These are phyloP conservation scores for Hydrotaea cyrtoneurina DNA, from an alignment of 2,888 invertebrate species.

Conservation along the genomic window DNA sequence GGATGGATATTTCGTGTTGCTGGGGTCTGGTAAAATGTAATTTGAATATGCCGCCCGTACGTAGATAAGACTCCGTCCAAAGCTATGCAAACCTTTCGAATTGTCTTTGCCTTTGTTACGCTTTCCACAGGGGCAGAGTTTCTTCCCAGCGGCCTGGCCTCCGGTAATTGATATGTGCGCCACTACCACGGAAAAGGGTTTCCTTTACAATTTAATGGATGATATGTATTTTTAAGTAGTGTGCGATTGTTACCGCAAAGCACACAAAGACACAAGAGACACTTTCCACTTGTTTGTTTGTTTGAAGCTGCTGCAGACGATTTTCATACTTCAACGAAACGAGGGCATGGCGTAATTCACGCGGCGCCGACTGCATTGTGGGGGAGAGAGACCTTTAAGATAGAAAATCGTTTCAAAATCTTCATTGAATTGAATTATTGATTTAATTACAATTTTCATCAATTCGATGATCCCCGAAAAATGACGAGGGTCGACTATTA, in stretches of 20 bases:
- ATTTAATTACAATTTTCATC: too few relatives aligned
- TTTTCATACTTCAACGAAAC: background rate
- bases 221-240: background rate
- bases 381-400: too few relatives aligned
- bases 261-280: too few relatives aligned
- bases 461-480: too few relatives aligned
- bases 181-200: background rate
- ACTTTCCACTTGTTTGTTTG: background rate
- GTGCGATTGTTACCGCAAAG: background rate
- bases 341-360: background rate
- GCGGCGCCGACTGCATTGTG: too few relatives aligned
- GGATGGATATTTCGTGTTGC: background rate
- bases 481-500: too few relatives aligned
- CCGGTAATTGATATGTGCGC: slow-evolving; percentile 42
- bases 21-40: slow-evolving; percentile 12
- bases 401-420: too few relatives aligned
- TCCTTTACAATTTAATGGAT: background rate
- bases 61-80: background rate
- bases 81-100: slow-evolving; percentile 19
- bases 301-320: background rate
- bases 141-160: background rate
- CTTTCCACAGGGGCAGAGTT: background rate
- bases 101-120: background rate
- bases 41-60: slow-evolving; percentile 11
- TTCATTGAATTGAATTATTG: too few relatives aligned